Conservation (phyloP, 2,888 invertebrate genomes). For the Buathra laborator region DNA sequence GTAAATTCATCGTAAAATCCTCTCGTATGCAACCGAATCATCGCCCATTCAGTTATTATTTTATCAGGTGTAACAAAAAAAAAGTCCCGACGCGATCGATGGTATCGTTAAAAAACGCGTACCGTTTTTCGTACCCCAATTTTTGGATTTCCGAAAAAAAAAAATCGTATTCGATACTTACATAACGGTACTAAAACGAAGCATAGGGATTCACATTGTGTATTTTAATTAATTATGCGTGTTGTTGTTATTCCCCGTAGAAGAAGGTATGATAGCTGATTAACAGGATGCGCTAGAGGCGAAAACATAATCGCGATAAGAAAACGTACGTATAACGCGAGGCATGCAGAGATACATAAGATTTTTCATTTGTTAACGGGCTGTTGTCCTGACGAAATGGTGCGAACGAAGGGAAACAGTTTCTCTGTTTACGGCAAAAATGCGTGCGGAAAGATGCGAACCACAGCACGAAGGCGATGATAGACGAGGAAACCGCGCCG, state of each 20-base stretch:
- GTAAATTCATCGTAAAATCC: slow-evolving; percentile 18
- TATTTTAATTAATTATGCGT: slow-evolving; percentile 47
- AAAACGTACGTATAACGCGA: slow-evolving; percentile 26
- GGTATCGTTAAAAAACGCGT: neutral
- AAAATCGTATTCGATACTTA: neutral
- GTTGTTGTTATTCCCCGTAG: slow-evolving; percentile 55
- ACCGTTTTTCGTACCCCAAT: neutral
- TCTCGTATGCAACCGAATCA: neutral
- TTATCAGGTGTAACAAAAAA: neutral
- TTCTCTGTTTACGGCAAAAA: slow-evolving; percentile 79
- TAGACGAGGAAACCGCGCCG: slow-evolving; percentile 91
- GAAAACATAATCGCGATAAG: slow-evolving; percentile 23
- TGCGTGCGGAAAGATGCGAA: slow-evolving; percentile 85
- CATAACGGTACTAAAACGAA: neutral
- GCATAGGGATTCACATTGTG: neutral
- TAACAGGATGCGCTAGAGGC: slow-evolving; percentile 53
- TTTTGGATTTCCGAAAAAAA: neutral
- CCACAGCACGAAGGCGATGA: slow-evolving; percentile 88
- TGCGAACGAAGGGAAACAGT: slow-evolving; percentile 51
- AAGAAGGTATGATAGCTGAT: slow-evolving; percentile 59
- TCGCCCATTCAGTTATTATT: too few species aligned
- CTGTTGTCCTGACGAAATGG: slow-evolving; percentile 16
- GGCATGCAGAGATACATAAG: slow-evolving; percentile 28
- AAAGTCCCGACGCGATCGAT: neutral
- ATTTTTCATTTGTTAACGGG: slow-evolving; percentile 30